A percentile compares a stretch with the other conserved stretches of the same genome.
These are phyloP conservation scores for Petrocephalus microphthalmus DNA, from an alignment of 2,113 vertebrate species.

Conservation along the genomic window DNA sequence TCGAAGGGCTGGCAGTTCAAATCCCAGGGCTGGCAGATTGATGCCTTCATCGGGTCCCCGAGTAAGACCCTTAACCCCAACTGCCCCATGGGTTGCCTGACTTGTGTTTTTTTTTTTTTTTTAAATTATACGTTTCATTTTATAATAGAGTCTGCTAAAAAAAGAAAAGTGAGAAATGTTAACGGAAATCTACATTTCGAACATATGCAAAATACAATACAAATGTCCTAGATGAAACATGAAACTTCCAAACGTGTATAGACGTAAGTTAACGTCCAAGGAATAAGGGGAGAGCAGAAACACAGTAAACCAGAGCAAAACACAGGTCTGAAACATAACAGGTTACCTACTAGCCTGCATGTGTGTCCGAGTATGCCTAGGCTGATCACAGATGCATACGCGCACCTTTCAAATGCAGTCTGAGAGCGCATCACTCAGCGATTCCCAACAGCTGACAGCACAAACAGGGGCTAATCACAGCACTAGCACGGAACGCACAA, in stretches of 20 bases:
- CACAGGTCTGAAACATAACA: not conserved
- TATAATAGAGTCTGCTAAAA: not conserved
- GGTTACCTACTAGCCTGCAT: no score
- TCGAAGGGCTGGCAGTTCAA: not conserved
- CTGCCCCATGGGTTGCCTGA: not conserved
- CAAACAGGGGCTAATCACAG: conserved; percentile 42
- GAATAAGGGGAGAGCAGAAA: not conserved
- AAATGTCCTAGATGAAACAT: not conserved
- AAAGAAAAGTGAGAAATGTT: not conserved
- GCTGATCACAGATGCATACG: not conserved
- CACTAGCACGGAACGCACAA: conserved; percentile 48
- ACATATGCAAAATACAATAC: not conserved
- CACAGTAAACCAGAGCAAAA: not conserved
- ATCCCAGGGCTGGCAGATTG: not conserved
- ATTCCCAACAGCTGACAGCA: conserved; percentile 28
- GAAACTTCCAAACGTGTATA: not conserved
- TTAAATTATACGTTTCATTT: no score
- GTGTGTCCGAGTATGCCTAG: no score
- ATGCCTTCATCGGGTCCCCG: not conserved
- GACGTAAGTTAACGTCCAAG: not conserved
- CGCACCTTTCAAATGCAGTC: not conserved
- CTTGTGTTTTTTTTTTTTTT: no score
- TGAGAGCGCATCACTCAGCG: conserved; percentile 28
- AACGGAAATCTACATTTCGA: not conserved
- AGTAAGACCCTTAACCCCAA: not conserved